Percentiles rank a stretch among this genome's conserved stretches.
Evolutionary conservation across 2,113 vertebrate genomes (phyloP).

Genomic region (Eudyptes chrysolophus): DNA sequence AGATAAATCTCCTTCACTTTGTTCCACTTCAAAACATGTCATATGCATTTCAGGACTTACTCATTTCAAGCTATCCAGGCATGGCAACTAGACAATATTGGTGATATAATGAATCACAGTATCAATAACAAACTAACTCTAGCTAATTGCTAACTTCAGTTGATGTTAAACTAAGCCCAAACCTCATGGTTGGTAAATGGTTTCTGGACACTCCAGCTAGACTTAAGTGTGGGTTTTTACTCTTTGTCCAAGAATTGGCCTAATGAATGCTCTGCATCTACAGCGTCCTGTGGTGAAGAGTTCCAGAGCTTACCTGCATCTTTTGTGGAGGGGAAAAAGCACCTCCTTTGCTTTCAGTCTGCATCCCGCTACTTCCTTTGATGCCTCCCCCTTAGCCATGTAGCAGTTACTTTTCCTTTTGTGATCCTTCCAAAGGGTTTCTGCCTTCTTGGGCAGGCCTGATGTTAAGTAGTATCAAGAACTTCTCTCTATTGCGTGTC

Average conservation of each 20-base stretch:
- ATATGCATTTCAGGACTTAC: not conserved
- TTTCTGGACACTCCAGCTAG: not conserved
- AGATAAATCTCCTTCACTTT: not conserved
- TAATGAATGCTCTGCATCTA: not conserved
- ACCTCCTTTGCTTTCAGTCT: not conserved
- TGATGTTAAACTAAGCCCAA: not conserved
- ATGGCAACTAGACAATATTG: not conserved
- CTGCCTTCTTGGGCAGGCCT: not conserved
- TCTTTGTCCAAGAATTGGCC: not conserved
- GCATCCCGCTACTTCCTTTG: not conserved
- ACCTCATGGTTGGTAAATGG: not conserved
- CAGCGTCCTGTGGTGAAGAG: not conserved
- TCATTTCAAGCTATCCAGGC: not conserved
- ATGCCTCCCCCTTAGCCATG: rapidly evolving
- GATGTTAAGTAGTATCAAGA: not conserved
- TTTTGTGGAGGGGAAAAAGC: not conserved
- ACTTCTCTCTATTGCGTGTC: not conserved
- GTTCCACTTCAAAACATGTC: not conserved
- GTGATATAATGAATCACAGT: not conserved
- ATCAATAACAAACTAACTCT: not conserved
- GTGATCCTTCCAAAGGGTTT: not conserved
- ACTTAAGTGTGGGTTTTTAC: not conserved
- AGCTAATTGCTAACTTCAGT: not conserved
- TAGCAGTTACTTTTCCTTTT: not conserved
- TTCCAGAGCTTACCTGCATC: not conserved